Conservation (phyloP, 2,888 invertebrate genomes). For the Hypomecis atomaria region DNA sequence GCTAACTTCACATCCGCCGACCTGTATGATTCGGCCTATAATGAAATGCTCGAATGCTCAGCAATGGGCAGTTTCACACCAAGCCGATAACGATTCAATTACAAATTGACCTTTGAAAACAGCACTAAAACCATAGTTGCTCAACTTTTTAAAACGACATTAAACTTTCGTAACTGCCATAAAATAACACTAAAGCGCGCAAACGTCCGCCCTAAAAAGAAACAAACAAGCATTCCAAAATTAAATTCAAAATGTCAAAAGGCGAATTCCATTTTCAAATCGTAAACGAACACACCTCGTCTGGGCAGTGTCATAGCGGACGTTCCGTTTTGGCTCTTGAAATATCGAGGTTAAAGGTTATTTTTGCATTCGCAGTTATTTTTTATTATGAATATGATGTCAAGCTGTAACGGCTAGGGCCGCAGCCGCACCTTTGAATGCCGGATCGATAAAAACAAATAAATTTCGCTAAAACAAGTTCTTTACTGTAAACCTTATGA, state of each 20-base stretch:
- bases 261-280: conserved; percentile 64
- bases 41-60: no score
- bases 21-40: no score
- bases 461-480: conserved; percentile 13
- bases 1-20: no score
- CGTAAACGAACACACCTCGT: conserved; percentile 50
- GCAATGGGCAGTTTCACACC: no score
- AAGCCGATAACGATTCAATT: no score
- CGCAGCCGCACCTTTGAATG: conserved; percentile 25
- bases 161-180: conserved; percentile 24
- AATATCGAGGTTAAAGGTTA: conserved; percentile 17
- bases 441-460: conserved; percentile 17
- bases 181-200: conserved; percentile 25
- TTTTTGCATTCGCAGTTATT: conserved; percentile 17
- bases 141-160: conserved; percentile 4
- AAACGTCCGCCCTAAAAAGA: conserved; percentile 30
- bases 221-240: conserved; percentile 38
- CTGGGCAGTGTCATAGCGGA: conserved; percentile 21
- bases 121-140: not conserved
- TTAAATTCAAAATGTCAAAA: conserved; percentile 58
- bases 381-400: conserved; percentile 23
- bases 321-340: conserved; percentile 25
- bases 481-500: conserved; percentile 12
- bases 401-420: conserved; percentile 13
- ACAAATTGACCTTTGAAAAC: no score